Evolutionary conservation across 2,888 invertebrate genomes (phyloP).

Genomic region (Rotaria macrura): DNA sequence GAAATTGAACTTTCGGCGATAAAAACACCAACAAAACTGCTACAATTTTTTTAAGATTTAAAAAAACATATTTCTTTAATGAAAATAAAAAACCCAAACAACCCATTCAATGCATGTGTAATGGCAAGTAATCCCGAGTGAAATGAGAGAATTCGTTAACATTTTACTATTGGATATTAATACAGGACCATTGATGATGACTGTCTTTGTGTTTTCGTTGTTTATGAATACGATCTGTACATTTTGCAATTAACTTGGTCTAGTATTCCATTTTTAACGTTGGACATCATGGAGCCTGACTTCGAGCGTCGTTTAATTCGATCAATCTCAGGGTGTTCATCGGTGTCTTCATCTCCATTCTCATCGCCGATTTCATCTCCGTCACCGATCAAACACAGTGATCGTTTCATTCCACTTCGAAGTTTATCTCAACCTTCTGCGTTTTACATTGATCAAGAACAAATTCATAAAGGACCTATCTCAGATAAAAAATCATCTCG

Average conservation of each 20-base stretch:
- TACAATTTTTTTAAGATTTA: not conserved
- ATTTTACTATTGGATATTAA: not conserved
- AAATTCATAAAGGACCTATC: conserved; percentile 6
- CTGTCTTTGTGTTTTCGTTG: not conserved
- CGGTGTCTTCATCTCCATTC: not conserved
- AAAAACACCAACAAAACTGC: not conserved
- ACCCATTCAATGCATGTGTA: no score
- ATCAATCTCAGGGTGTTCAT: conserved; percentile 1
- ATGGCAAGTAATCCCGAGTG: no score
- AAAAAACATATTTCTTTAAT: not conserved
- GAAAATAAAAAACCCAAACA: not conserved
- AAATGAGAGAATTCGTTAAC: not conserved
- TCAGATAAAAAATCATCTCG: conserved; percentile 6
- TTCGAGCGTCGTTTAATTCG: conserved; percentile 8
- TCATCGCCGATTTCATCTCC: not conserved
- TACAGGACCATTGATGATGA: not conserved
- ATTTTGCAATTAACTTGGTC: not conserved
- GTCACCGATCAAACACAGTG: not conserved
- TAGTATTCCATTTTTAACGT: not conserved
- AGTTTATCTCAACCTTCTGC: not conserved
- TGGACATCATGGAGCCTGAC: not conserved
- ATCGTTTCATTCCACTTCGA: conserved; percentile 18
- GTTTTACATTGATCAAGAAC: conserved; percentile 7
- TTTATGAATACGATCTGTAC: not conserved
- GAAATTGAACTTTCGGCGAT: not conserved